phyloP scores from a whole-genome alignment of 2,888 invertebrate genomes.

The Trichopria drosophilae region DNA sequence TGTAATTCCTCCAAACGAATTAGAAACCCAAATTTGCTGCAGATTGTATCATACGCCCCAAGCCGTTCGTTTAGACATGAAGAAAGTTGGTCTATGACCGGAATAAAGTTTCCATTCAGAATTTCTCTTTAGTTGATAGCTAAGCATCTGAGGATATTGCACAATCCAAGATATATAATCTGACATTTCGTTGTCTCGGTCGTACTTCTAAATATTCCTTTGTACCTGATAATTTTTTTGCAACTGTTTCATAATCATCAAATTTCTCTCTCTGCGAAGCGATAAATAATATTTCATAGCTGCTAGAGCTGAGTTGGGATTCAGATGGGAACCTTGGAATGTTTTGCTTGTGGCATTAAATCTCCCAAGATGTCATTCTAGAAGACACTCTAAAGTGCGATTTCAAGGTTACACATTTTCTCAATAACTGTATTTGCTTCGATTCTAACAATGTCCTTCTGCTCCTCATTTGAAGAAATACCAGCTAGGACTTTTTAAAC shows the following conservation, averaged over 20 bases:
- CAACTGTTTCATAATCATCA: constrained; percentile 36
- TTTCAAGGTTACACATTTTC: constrained; percentile 35
- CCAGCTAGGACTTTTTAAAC: constrained; percentile 29
- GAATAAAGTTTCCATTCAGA: no score
- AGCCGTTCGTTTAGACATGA: no score
- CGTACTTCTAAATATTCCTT: neutral
- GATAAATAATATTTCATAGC: constrained; percentile 36
- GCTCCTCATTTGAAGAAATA: constrained; percentile 31
- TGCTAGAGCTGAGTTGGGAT: constrained; percentile 36
- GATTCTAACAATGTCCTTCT: constrained; percentile 29
- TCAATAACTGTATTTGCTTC: constrained; percentile 32
- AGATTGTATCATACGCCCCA: no score
- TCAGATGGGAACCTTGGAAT: constrained; percentile 28
- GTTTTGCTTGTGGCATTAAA: constrained; percentile 17
- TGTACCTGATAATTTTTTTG: constrained; percentile 28
- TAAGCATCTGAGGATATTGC: constrained; percentile 13
- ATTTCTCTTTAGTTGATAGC: constrained; percentile 19
- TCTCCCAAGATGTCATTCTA: constrained; percentile 38
- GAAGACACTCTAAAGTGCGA: constrained; percentile 50
- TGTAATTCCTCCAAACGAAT: constrained; percentile 1
- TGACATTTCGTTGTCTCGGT: neutral
- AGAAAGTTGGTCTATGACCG: no score
- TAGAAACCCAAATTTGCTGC: constrained; percentile 3
- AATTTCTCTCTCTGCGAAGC: constrained; percentile 34
- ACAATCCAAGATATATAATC: constrained; percentile 17